These are phyloP conservation scores for Apocheima hispidaria DNA, from an alignment of 2,888 invertebrate species.

Conservation along the genomic window DNA sequence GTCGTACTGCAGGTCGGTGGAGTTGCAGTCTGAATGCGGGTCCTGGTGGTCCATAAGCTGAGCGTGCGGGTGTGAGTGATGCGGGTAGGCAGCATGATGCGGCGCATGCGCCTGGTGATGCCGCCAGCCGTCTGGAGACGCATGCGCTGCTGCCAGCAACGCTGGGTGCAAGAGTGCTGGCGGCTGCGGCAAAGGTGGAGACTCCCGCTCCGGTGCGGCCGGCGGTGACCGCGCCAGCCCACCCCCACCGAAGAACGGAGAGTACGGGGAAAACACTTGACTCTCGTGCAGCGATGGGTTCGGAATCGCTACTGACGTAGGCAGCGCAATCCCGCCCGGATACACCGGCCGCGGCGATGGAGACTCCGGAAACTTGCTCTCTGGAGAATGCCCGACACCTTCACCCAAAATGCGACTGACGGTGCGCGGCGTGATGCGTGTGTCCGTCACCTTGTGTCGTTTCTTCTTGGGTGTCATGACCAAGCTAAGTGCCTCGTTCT, in stretches of 20 bases:
- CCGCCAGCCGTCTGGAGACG: slow-evolving; percentile 92
- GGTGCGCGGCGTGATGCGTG: slow-evolving; percentile 95
- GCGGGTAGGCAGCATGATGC: slow-evolving; percentile 91
- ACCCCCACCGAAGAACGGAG: slow-evolving; percentile 92
- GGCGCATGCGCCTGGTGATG: slow-evolving; percentile 90
- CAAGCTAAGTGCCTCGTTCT: slow-evolving; percentile 97
- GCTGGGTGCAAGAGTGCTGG: slow-evolving; percentile 95
- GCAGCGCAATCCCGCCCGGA: slow-evolving; percentile 95
- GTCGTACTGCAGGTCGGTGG: slow-evolving; percentile 96
- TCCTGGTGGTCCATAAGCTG: slow-evolving; percentile 92
- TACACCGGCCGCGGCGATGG: slow-evolving; percentile 90
- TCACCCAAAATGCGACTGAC: slow-evolving; percentile 95
- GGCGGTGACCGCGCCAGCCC: slow-evolving; percentile 85
- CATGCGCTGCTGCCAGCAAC: slow-evolving; percentile 93
- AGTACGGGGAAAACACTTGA: slow-evolving; percentile 96
- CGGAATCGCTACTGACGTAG: slow-evolving; percentile 98
- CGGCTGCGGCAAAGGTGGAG: slow-evolving; percentile 94
- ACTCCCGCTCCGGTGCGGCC: slow-evolving; percentile 91
- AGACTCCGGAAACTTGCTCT: slow-evolving; percentile 87
- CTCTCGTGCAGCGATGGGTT: slow-evolving; percentile 98
- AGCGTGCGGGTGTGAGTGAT: slow-evolving; percentile 87
- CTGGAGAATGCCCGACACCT: slow-evolving; percentile 90
- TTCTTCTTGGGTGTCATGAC: slow-evolving; percentile 98
- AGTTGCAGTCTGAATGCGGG: slow-evolving; percentile 95
- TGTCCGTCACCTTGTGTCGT: slow-evolving; percentile 98